Base-by-base conservation (phyloP, 1,140 invertebrate genomes). In the Ctenoplectra terminalis region DNA sequence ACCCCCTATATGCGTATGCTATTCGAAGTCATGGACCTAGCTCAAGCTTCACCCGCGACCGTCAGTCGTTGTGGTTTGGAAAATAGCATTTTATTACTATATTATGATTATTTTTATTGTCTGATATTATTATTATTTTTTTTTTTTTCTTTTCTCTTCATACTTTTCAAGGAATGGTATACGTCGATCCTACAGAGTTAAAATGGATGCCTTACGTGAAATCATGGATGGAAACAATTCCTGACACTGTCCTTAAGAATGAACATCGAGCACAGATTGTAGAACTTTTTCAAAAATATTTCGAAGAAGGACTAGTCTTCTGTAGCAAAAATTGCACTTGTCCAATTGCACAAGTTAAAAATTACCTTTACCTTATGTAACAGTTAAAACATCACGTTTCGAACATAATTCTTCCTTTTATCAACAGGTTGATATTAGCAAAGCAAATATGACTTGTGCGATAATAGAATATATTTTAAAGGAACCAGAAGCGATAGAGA, bases 11-110 rank as follows among this genome's bases (percentile, higher is more conserved):
- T 97, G 5, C 96, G 96, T 81, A 97, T 98, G 95, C 94, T 99
- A 5, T 99, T 98, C 94, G 98, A 98, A 94, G 97, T 98, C 3
- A 96, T 97, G 91, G 97, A 98, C 93, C 93, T 98, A 31, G 95
- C 97, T 6, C 96, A 97, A 93, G 97, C 97, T 1, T 97, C 97
- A 0, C 98, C 98, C 1, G 98, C 98, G 5, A 99, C 98, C 4
- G 98, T 99, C 64, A 96, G 97, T 86, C 87, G 96, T 94, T 93
- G 93, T 71, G 91, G 92, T 93, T 76, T 56, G 46, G 67, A 31
- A 56, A 66, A 58, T 15, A n/a, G 29, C 8, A 20, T 69, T 66
- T 1, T 15, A 63, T 40, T 7, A 34, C 37, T 72, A 37, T n/a
- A 2, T n/a, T 20, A n/a, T 54, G 0, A 13, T 1, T 4, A 1